A percentile compares a stretch with the other conserved stretches of the same genome.
These are phyloP conservation scores for Seriola aureovittata DNA, from an alignment of 2,113 vertebrate species.

Conservation along the genomic window DNA sequence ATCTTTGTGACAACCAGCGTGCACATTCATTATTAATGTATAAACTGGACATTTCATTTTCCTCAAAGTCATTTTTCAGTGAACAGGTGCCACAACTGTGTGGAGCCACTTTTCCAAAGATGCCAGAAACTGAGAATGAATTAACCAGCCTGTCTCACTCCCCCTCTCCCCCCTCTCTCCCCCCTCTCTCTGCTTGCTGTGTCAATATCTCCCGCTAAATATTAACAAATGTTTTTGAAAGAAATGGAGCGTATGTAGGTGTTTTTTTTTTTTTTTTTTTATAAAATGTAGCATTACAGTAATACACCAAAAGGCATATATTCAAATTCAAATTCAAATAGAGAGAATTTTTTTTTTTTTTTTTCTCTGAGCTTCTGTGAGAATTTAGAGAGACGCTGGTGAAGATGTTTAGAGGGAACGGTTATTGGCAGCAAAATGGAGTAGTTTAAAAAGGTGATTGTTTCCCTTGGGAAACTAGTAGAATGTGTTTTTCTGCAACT, in stretches of 20 bases:
- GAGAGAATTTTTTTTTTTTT: conserved; percentile 1
- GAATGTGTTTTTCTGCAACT: conserved; percentile 35
- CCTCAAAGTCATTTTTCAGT: conserved; percentile 41
- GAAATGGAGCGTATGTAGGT: conserved; percentile 9
- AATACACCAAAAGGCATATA: conserved; percentile 21
- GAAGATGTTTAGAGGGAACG: conserved; percentile 40
- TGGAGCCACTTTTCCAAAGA: conserved; percentile 12
- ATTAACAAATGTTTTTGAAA: conserved; percentile 49
- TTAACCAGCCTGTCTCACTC: conserved; percentile 3
- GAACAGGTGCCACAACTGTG: conserved; percentile 21
- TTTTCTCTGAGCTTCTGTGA: conserved; percentile 36
- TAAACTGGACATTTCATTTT: conserved; percentile 41
- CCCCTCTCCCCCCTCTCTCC: no score
- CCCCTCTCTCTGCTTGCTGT: neutral
- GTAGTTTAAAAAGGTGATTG: conserved; percentile 33
- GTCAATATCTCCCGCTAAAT: conserved; percentile 37
- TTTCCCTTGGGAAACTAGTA: conserved; percentile 40
- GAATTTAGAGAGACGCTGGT: conserved; percentile 39
- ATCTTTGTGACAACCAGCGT: conserved; percentile 1
- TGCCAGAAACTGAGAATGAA: conserved; percentile 34
- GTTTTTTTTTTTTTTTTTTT: conserved; percentile 17
- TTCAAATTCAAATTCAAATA: conserved; percentile 25
- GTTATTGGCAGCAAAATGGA: conserved; percentile 52
- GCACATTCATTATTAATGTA: conserved; percentile 33
- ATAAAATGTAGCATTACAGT: conserved; percentile 4